These are phyloP conservation scores for Pantherophis alleghaniensis DNA, from an alignment of 2,797 vertebrate species.

Conservation along the genomic window DNA sequence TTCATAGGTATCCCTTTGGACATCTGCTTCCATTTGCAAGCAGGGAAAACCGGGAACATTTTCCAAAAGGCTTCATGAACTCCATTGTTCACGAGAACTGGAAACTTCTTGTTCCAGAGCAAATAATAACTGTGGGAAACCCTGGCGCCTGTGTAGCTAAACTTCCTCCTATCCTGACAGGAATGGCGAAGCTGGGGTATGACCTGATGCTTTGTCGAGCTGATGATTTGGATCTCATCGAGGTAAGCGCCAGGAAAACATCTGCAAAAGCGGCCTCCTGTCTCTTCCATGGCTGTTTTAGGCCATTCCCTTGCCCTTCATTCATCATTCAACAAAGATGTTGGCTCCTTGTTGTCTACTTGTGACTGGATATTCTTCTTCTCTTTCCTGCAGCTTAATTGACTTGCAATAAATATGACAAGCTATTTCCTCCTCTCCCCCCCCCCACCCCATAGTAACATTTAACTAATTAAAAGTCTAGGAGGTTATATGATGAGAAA, in stretches of 20 bases:
- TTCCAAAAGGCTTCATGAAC: not conserved
- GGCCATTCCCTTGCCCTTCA: not conserved
- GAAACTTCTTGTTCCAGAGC: not conserved
- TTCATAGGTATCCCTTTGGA: not conserved
- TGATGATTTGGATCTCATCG: slow-evolving; percentile 78
- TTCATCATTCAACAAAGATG: not conserved
- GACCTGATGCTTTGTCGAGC: slow-evolving; percentile 80
- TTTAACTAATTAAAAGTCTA: not conserved
- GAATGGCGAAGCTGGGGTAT: slow-evolving; percentile 76
- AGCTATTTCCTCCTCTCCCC: not conserved
- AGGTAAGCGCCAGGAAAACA: slow-evolving; percentile 64
- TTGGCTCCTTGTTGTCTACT: too few species aligned
- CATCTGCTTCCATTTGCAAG: not conserved
- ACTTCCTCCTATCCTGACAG: slow-evolving; percentile 61
- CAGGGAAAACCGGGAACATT: not conserved
- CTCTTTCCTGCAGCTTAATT: not conserved
- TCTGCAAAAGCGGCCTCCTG: not conserved
- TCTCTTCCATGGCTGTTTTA: too few species aligned
- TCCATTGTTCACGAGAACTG: not conserved
- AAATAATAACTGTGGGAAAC: not conserved
- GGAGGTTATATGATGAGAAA: not conserved
- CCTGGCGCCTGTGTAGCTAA: not conserved
- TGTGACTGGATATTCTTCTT: not conserved
- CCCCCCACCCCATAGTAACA: not conserved
- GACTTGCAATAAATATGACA: not conserved